Base-by-base conservation (phyloP, 2,797 vertebrate genomes). In the Staurois parvus region DNA sequence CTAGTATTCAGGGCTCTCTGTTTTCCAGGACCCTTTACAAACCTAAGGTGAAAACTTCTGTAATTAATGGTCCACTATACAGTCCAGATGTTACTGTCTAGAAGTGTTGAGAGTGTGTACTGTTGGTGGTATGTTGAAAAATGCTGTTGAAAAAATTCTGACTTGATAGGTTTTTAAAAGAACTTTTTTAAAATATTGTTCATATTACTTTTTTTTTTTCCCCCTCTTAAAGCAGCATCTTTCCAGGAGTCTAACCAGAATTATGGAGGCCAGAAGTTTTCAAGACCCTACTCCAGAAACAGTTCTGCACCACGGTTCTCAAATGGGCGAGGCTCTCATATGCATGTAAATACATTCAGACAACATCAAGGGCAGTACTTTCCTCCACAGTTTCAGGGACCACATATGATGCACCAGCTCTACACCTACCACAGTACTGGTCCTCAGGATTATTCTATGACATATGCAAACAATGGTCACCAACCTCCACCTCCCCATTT, bases 381-480 rank as follows among this genome's bases (percentile, higher is more conserved):
- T 29, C 74, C 56, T 34, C 56, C 52, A 21, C 26, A 40, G 8
- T 83, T 74, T 52, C 68, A 68, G 66, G 78, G 59, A 73, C 68
- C 52, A 1, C 68, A 78, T n/a, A n/a, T 79, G 40, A 78, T 83
- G 69, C 80, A 79, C 28, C 80, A 67, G 10, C 11, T 59, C 4
- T 86, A 86, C 59, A 17, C 56, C 17, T 83, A 78, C 19, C 74
- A 83, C 30, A 86, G 62, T 76, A 9, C 45, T 12, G 42, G 26
- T 17, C 12, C 74, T 52, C 85, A 82, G 66, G 85, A 82, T 29
- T 82, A 82, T 78, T 12, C 56, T 37, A 19, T 76, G 72, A n/a
- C 84, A 15, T 62, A 64, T 6, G 6, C 84, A 72, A 76, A 76
- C 72, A 81, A 82, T 66, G 79, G 79, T 32, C 76, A 82, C 24